Conservation (phyloP, 2,113 vertebrate species). For the Acrocephalus arundinaceus region DNA sequence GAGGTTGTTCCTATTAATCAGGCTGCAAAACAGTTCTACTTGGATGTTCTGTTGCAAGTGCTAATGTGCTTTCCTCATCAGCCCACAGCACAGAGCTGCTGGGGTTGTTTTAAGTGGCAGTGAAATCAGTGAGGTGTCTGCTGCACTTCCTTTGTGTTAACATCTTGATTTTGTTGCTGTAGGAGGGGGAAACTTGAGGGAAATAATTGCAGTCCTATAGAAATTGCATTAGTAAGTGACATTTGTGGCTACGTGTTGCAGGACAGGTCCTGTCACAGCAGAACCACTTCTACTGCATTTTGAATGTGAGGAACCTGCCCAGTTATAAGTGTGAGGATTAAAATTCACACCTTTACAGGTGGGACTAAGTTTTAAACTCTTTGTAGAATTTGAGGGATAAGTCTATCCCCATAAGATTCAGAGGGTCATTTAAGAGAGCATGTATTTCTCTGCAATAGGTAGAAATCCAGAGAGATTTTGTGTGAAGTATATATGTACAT, state of each 20-base stretch:
- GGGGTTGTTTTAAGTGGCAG: slow-evolving; percentile 7
- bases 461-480: neutral
- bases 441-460: neutral
- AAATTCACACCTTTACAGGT: neutral
- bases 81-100: neutral
- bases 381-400: neutral
- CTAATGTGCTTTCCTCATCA: slow-evolving; percentile 61
- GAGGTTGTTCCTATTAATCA: slow-evolving; percentile 80
- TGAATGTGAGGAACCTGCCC: neutral
- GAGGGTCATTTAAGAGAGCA: neutral
- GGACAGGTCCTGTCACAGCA: neutral
- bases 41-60: slow-evolving; percentile 61
- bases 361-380: neutral
- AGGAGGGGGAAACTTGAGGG: neutral
- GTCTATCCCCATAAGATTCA: neutral
- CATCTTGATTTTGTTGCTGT: neutral
- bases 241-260: neutral
- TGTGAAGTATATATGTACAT: neutral
- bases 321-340: neutral
- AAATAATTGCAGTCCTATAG: neutral
- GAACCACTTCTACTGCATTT: neutral
- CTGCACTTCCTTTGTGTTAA: neutral
- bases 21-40: slow-evolving; percentile 72
- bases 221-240: neutral
- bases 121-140: slow-evolving; percentile 34